A percentile compares a stretch with the other conserved stretches of the same genome.
phyloP scores from a whole-genome alignment of 2,888 invertebrate species.

The Netelia fuscicornis region DNA sequence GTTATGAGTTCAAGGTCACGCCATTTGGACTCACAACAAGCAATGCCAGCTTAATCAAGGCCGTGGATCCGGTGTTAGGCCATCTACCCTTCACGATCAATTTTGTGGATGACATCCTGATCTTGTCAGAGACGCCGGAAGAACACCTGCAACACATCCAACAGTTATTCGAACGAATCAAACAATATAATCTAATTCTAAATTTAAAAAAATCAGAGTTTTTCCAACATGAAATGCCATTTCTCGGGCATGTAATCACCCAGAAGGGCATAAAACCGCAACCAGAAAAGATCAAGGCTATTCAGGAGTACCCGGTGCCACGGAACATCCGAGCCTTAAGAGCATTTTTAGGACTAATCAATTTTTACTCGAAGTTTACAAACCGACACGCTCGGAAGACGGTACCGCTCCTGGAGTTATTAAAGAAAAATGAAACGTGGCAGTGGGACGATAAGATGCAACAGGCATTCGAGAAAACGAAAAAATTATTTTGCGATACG shows the following conservation, averaged over 20 bases:
- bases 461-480: background rate
- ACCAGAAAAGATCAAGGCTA: background rate
- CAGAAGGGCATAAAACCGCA: background rate
- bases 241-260: background rate
- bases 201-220: background rate
- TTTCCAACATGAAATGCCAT: background rate
- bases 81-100: background rate
- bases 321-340: background rate
- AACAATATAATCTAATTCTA: background rate
- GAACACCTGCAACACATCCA: background rate
- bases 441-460: constrained; percentile 9
- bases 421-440: constrained; percentile 3
- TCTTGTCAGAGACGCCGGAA: background rate
- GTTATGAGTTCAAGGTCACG: background rate
- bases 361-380: constrained; percentile 16
- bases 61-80: background rate
- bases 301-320: constrained; percentile 1
- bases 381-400: background rate
- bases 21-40: constrained; percentile 17
- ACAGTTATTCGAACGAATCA: background rate
- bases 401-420: background rate
- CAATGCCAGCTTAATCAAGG: background rate
- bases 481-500: background rate
- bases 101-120: constrained; percentile 18
- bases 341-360: constrained; percentile 16